Conservation (phyloP, 1,140 invertebrate genomes). For the Panagrolaimus sp. region DNA sequence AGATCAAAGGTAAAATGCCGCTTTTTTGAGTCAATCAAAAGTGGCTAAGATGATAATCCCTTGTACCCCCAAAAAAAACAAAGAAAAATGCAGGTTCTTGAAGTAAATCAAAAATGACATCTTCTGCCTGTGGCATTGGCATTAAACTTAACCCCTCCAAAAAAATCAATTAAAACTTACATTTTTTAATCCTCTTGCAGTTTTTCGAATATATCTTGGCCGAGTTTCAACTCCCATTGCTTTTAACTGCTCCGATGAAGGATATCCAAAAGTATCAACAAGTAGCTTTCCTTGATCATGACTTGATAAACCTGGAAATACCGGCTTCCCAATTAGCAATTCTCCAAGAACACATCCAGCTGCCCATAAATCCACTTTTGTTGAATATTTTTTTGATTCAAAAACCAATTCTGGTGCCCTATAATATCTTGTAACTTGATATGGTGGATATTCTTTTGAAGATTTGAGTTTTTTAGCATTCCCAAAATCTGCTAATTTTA, state of each 20-base stretch:
- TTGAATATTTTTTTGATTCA: conserved; percentile 8
- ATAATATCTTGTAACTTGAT: conserved; percentile 27
- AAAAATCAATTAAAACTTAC: neutral
- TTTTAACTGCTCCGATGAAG: neutral
- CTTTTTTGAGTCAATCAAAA: too few species aligned
- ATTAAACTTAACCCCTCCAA: neutral
- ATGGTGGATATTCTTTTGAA: conserved; percentile 14
- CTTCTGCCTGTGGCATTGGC: too few species aligned
- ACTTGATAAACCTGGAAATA: neutral
- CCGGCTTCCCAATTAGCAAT: neutral
- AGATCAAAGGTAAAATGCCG: too few species aligned
- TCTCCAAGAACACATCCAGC: conserved; percentile 7
- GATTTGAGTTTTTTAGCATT: conserved; percentile 21
- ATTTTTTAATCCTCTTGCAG: neutral
- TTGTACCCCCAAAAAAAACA: too few species aligned
- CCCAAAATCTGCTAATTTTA: conserved; percentile 31
- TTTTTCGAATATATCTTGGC: neutral
- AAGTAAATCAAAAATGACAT: too few species aligned
- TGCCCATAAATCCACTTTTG: conserved; percentile 9
- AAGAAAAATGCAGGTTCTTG: too few species aligned
- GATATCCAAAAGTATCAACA: neutral
- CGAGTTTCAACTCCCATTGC: neutral
- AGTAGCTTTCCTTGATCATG: conserved; percentile 16
- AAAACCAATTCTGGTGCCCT: neutral
- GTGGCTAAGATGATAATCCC: too few species aligned